These are phyloP conservation scores for Pandemis corylana DNA, from an alignment of 2,888 invertebrate genomes.

Conservation along the genomic window DNA sequence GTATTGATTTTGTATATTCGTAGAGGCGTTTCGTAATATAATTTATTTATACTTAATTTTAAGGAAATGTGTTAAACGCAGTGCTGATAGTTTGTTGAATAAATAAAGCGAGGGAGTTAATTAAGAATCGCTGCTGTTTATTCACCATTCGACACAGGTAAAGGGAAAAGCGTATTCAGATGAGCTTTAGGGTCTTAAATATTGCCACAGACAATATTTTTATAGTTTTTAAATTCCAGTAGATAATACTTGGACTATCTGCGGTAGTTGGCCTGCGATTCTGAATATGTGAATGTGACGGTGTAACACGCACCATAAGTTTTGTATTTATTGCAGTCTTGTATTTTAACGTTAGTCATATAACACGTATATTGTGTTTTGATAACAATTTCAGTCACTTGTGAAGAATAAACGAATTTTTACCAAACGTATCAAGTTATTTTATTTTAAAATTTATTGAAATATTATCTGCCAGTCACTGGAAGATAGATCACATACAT, in stretches of 20 bases:
- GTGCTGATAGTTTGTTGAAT: constrained; percentile 56
- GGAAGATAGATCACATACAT: too few relatives aligned
- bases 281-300: constrained; percentile 50
- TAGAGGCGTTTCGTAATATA: constrained; percentile 81
- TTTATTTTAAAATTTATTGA: constrained; percentile 38
- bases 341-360: constrained; percentile 79
- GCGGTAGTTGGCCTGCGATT: constrained; percentile 45
- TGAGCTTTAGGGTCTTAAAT: constrained; percentile 44
- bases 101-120: constrained; percentile 51
- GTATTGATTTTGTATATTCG: constrained; percentile 85
- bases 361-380: constrained; percentile 82
- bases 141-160: constrained; percentile 46
- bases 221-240: constrained; percentile 46
- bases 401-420: constrained; percentile 81
- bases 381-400: constrained; percentile 84
- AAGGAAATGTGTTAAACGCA: constrained; percentile 67
- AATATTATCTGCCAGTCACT: too few relatives aligned
- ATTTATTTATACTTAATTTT: constrained; percentile 80
- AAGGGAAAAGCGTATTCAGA: constrained; percentile 52
- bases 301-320: constrained; percentile 53
- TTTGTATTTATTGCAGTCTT: constrained; percentile 74
- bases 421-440: constrained; percentile 68
- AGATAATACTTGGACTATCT: constrained; percentile 48
- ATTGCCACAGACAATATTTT: constrained; percentile 51
- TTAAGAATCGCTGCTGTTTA: constrained; percentile 52